A percentile compares a stretch with the other conserved stretches of the same genome.
These are phyloP conservation scores for Kryphioiulus occultus DNA, from an alignment of 2,888 invertebrate species.

Conservation along the genomic window DNA sequence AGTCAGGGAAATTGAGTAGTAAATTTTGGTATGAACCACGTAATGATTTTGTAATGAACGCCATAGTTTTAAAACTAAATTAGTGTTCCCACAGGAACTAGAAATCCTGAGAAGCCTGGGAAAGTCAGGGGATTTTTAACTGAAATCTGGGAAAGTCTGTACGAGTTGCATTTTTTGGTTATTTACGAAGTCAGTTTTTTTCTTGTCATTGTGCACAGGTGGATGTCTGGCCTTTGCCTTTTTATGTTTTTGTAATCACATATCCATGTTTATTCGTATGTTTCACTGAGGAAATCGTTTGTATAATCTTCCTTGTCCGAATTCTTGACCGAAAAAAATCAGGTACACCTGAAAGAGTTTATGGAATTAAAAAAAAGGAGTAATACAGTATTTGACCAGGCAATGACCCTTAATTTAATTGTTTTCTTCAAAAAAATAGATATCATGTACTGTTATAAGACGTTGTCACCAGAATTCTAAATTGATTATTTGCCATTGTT, in stretches of 20 bases:
- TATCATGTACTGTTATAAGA: not conserved
- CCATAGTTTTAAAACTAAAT: no score
- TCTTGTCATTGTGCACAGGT: no score
- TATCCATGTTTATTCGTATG: not conserved
- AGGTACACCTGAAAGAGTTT: not conserved
- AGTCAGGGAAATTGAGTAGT: no score
- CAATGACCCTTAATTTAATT: not conserved
- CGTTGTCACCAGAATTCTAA: not conserved
- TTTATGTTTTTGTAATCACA: not conserved
- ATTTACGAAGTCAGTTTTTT: no score
- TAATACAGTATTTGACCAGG: conserved; percentile 2
- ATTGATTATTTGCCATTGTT: not conserved
- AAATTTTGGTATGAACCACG: no score
- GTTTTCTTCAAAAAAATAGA: not conserved
- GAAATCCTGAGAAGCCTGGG: no score
- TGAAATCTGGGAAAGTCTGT: no score
- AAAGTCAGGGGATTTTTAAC: no score
- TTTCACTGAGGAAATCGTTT: conserved; percentile 3
- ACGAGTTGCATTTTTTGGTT: no score
- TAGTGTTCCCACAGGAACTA: no score
- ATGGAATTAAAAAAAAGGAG: not conserved
- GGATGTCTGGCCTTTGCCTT: no score
- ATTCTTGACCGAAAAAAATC: not conserved
- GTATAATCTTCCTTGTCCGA: conserved; percentile 7
- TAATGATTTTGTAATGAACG: no score